Conservation (phyloP, 2,113 vertebrate genomes). For the Chaenocephalus aceratus region DNA sequence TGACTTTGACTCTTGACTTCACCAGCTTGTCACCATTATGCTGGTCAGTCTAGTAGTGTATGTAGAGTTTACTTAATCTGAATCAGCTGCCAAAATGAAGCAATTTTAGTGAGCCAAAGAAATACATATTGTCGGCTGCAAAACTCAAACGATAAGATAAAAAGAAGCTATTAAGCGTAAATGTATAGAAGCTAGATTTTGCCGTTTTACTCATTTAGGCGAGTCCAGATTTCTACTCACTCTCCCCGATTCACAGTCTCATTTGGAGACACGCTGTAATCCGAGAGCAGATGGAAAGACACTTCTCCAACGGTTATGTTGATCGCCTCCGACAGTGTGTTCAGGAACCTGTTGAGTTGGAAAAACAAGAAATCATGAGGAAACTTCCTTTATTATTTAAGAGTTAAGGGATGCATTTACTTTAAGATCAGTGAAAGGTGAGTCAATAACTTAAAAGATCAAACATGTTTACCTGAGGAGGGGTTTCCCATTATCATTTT, state of each 20-base stretch:
- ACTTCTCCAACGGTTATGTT: slow-evolving; percentile 79
- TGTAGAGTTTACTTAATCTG: too few species aligned
- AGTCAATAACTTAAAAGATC: too few species aligned
- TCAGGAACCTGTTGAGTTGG: slow-evolving; percentile 88
- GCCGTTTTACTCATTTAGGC: too few species aligned
- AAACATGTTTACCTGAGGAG: slow-evolving; percentile 84
- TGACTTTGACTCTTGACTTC: too few species aligned
- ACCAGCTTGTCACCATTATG: too few species aligned
- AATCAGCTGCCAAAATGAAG: too few species aligned
- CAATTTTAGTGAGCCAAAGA: too few species aligned
- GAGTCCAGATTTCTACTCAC: slow-evolving; percentile 83
- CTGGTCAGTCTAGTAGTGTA: too few species aligned
- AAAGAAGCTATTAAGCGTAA: too few species aligned
- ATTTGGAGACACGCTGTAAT: slow-evolving; percentile 82
- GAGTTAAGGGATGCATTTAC: not conserved
- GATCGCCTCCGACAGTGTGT: slow-evolving; percentile 80
- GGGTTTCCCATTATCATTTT: slow-evolving; percentile 86
- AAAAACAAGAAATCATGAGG: not conserved
- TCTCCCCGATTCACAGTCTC: slow-evolving; percentile 75
- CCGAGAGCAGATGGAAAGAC: slow-evolving; percentile 61
- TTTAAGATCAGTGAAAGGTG: not conserved
- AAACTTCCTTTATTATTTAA: not conserved
- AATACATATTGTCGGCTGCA: too few species aligned
- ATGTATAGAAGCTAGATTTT: too few species aligned
- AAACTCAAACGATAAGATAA: too few species aligned